phyloP scores from a whole-genome alignment of 2,113 vertebrate species.

The Osmerus mordax region DNA sequence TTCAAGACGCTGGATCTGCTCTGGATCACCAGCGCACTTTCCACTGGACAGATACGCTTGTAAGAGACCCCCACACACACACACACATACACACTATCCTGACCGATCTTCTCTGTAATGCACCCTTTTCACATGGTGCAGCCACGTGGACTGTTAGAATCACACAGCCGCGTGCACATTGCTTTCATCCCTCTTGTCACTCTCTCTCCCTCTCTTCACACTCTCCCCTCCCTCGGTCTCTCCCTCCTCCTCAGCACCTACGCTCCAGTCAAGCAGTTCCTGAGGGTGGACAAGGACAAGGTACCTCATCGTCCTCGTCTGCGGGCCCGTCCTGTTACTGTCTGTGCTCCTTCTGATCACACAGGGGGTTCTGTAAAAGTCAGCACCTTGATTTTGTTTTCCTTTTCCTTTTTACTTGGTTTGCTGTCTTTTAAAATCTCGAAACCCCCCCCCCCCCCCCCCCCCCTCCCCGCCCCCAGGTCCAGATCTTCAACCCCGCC shows the following conservation, averaged over 20 bases:
- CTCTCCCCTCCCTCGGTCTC: background rate
- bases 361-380: background rate
- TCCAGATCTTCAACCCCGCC: slow-evolving; percentile 97
- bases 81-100: background rate
- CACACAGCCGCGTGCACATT: slow-evolving; percentile 1
- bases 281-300: slow-evolving; percentile 98
- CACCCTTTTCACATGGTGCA: background rate
- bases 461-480: slow-evolving; percentile 63
- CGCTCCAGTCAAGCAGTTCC: slow-evolving; percentile 96
- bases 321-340: background rate
- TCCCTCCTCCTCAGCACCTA: slow-evolving; percentile 80
- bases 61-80: slow-evolving; percentile 65
- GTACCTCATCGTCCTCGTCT: slow-evolving; percentile 60
- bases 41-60: slow-evolving; percentile 95
- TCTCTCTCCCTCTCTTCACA: no score
- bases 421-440: no score
- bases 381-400: background rate
- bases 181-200: background rate
- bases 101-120: background rate
- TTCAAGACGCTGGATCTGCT: slow-evolving; percentile 97
- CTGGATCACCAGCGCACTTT: slow-evolving; percentile 96
- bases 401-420: background rate
- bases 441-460: background rate
- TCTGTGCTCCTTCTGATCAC: background rate
- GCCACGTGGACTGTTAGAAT: background rate